Evolutionary conservation across 2,113 vertebrate species (phyloP).

Genomic region (pig (Sus scrofa)): T2T-Sscrofa CM000817.6:166965501-166966000

Average conservation of each 20-base stretch:
- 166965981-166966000: not conserved
- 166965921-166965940: not conserved
- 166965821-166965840: not conserved
- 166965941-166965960: not conserved
- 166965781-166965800: not conserved
- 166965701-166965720: not conserved
- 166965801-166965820: constrained; percentile 10
- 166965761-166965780: not conserved
- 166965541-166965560: constrained; percentile 14
- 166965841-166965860: not conserved
- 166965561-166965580: not conserved
- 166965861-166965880: constrained; percentile 29
- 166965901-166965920: not conserved
- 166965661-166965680: not conserved
- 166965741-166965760: not conserved
- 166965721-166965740: not conserved
- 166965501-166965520: constrained; percentile 32
- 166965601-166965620: constrained; percentile 25
- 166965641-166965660: not conserved
- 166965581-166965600: not conserved
- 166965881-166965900: not conserved
- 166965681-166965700: constrained; percentile 9
- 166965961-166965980: not conserved
- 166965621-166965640: constrained; percentile 16
- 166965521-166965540: constrained; percentile 26